phyloP scores from a whole-genome alignment of 2,888 invertebrate genomes.

The Capitulum mitella region DNA sequence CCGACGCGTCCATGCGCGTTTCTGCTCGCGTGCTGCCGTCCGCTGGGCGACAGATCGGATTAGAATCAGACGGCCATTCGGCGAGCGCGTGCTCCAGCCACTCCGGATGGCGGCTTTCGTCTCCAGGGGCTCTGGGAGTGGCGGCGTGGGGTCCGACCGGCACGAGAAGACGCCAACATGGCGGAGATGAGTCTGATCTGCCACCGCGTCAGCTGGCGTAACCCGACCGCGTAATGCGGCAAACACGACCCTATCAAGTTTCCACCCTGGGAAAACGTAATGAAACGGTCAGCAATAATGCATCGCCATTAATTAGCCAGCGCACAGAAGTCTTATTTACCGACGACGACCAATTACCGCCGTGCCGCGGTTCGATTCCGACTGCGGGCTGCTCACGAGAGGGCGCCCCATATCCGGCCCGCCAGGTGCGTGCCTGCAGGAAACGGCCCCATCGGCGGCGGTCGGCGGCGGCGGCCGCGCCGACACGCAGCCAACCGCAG shows the following conservation, averaged over 20 bases:
- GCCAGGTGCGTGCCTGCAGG: not conserved
- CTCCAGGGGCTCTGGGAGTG: too few relatives aligned
- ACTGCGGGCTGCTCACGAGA: not conserved
- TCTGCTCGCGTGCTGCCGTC: not conserved
- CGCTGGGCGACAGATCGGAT: constrained; percentile 6
- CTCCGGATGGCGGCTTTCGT: too few relatives aligned
- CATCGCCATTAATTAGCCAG: not conserved
- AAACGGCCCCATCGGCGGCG: not conserved
- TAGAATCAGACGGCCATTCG: constrained; percentile 4
- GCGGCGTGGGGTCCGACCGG: too few relatives aligned
- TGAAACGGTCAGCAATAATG: not conserved
- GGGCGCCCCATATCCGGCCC: not conserved
- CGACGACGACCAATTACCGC: not conserved
- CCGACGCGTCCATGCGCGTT: not conserved
- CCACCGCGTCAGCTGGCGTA: too few relatives aligned
- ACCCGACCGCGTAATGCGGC: not conserved
- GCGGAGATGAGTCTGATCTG: too few relatives aligned
- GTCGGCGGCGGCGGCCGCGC: not conserved
- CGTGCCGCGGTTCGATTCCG: not conserved
- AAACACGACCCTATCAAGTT: not conserved
- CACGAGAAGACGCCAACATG: too few relatives aligned
- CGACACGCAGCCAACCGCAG: not conserved
- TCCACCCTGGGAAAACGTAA: not conserved
- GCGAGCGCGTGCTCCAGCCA: not conserved
- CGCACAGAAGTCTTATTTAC: not conserved